Conservation (phyloP, 2,888 invertebrate species). For the Drosophila multiciliata region DNA sequence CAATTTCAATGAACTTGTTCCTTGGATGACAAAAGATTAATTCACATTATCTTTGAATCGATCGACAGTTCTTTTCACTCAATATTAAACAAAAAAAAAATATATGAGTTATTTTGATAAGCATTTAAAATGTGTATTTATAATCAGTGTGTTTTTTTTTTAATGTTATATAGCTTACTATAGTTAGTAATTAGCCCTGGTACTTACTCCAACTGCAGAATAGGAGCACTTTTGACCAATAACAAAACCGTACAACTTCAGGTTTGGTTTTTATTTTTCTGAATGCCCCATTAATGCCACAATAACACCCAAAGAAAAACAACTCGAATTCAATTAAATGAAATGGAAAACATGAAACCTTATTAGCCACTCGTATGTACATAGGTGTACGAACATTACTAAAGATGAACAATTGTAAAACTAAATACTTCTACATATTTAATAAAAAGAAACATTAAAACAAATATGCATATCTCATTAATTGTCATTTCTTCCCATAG, state of each 20-base stretch:
- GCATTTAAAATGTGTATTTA: not conserved
- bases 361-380: constrained; percentile 74
- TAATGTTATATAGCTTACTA: constrained; percentile 11
- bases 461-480: not conserved
- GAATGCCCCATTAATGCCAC: constrained; percentile 65
- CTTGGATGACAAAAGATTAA: constrained; percentile 1
- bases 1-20: constrained; percentile 12
- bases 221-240: constrained; percentile 63
- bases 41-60: not conserved
- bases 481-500: not conserved
- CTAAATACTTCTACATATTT: constrained; percentile 80
- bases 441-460: constrained; percentile 74
- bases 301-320: constrained; percentile 27
- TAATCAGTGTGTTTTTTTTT: not conserved
- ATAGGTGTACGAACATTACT: constrained; percentile 74
- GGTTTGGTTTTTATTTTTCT: constrained; percentile 42
- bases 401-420: constrained; percentile 74
- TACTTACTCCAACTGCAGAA: constrained; percentile 23
- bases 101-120: not conserved
- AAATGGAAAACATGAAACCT: constrained; percentile 44
- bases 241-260: constrained; percentile 33
- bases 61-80: not conserved
- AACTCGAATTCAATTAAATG: constrained; percentile 66
- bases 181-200: constrained; percentile 23
- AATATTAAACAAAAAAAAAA: not conserved